phyloP scores from a whole-genome alignment of 2,888 invertebrate species.

The Lasioglossum calceatum region DNA sequence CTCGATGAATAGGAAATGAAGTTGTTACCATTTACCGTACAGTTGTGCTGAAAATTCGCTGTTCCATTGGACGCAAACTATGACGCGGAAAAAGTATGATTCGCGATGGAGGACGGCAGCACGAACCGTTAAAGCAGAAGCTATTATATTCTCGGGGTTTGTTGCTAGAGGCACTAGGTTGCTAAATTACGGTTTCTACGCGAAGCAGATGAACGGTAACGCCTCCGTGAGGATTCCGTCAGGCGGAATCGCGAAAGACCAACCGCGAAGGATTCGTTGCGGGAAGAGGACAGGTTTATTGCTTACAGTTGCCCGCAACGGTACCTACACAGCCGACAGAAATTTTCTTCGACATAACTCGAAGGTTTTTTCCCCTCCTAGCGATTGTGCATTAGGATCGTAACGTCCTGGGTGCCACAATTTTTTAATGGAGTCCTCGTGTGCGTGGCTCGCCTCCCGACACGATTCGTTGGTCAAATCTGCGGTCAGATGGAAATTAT shows the following conservation, averaged over 20 bases:
- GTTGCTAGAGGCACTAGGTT: constrained; percentile 18
- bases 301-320: constrained; percentile 59
- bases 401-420: background rate
- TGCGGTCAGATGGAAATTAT: background rate
- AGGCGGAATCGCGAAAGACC: constrained; percentile 37
- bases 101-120: constrained; percentile 15
- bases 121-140: constrained; percentile 53
- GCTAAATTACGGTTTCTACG: constrained; percentile 58
- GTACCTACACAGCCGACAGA: constrained; percentile 50
- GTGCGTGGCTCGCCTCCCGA: background rate
- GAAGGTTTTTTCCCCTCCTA: constrained; percentile 1
- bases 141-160: constrained; percentile 34
- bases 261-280: constrained; percentile 1
- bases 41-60: constrained; percentile 25
- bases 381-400: constrained; percentile 22
- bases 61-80: constrained; percentile 14
- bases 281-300: constrained; percentile 51
- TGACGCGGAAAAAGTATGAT: constrained; percentile 31
- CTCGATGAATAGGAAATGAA: constrained; percentile 3
- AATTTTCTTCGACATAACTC: constrained; percentile 36
- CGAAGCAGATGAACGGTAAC: constrained; percentile 65
- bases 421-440: background rate
- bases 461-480: background rate
- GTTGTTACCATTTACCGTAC: constrained; percentile 9
- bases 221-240: constrained; percentile 53